Evolutionary conservation across 2,888 invertebrate genomes (phyloP), one percentile per base, ranked within the genome.

Genomic region (Deilephila porcellus): DNA sequence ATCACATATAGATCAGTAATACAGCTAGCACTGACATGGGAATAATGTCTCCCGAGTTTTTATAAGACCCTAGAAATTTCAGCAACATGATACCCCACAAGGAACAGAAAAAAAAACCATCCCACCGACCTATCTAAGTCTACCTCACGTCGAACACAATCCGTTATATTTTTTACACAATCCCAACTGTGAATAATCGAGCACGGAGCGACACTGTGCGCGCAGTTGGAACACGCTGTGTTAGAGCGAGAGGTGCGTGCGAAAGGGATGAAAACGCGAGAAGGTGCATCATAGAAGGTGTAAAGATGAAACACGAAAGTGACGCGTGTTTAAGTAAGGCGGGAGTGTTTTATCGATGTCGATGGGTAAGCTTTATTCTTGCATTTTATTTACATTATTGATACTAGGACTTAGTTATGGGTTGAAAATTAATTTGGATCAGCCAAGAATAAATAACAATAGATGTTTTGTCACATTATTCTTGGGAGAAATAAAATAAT

Each of bases 231-330:
- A 67, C 14, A 73, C 72, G 53, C 20, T 34, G 53, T 45, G 84
- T 76, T 82, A 71, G 82, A 87, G 83, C 60, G 82, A 81, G 82
- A 83, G 73, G 62, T 25, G n/a, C 53, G 79, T 62, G 84, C 72
- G 86, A 88, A 56, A 63, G 86, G 83, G 89, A 89, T 74, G 76
- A 85, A 73, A 60, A 78, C 77, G 82, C 67, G 80, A 76, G 80
- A 84, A 85, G 88, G 89, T 90, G 91, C 92, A 91, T 90, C 90
- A 86, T 86, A 86, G 88, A 88, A 93, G 93, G 94, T 94, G 94
- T 93, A 93, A 93, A 93, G 93, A 93, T 92, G 93, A 90, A 91
- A 90, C 92, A 93, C 93, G 88, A 91, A 94, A 91, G 91, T 93
- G 94, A 93, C 91, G 91, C 89, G 86, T 80, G 82, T 76, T 87